Conservation (phyloP, 2,797 vertebrate species). For the Pangasius djambal region DNA sequence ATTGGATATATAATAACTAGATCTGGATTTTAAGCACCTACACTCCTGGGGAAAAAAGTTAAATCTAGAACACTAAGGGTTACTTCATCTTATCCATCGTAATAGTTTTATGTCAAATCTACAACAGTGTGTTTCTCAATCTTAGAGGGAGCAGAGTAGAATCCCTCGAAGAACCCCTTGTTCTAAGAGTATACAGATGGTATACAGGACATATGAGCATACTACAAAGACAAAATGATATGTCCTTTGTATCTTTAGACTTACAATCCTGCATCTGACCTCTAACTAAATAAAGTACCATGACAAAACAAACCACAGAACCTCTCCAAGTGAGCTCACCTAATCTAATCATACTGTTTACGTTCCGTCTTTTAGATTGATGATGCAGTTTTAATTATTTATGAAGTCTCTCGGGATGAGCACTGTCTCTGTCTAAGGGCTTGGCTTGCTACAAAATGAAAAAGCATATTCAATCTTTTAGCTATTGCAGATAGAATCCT, state of each 20-base stretch:
- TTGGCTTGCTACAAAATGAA: constrained; percentile 59
- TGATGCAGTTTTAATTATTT: constrained; percentile 61
- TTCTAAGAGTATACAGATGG: background rate
- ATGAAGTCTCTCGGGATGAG: constrained; percentile 40
- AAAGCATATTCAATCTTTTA: background rate
- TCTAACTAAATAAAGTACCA: constrained; percentile 12
- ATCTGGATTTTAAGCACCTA: background rate
- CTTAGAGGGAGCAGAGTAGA: background rate
- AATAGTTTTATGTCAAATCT: background rate
- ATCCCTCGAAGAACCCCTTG: background rate
- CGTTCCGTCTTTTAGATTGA: constrained; percentile 50
- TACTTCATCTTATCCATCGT: background rate
- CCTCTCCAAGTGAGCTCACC: background rate
- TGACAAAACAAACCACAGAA: background rate
- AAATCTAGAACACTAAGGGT: background rate
- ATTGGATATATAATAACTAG: background rate
- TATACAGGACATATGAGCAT: background rate
- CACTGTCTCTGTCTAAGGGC: constrained; percentile 51
- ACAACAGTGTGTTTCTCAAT: background rate
- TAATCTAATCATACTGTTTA: constrained; percentile 50
- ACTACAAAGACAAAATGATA: background rate
- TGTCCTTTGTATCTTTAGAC: background rate
- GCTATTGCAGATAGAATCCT: background rate
- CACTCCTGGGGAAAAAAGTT: background rate
- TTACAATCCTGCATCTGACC: background rate